Base-by-base conservation (phyloP, 2,888 invertebrate genomes). In the Brachypalpus laphriformis region DNA sequence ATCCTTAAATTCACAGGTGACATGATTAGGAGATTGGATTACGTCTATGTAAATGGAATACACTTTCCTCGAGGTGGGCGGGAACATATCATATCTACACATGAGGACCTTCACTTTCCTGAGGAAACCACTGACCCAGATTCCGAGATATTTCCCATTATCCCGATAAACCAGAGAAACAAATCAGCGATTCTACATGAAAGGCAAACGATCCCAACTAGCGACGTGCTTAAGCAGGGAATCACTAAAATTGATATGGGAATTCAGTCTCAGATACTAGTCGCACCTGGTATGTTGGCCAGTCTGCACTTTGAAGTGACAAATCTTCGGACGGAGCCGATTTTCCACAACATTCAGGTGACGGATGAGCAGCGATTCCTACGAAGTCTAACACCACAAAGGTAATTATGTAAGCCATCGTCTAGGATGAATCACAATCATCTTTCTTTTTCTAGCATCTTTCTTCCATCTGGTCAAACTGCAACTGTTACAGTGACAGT, bases 241-340 rank as follows among this genome's bases (percentile, higher is more conserved):
- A 87, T 90, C 20, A 92, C 92, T 2, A 91, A 90, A 87, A 91
- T 93, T 14, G 93, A 93, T 76, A 89, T 93, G 45, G 92, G 92
- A 45, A 87, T 91, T 3, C 92, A 92, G 56, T 93, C 93, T 0
- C 92, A 93, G 88, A 87, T 93, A 2, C 88, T 93, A 7, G 89
- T 91, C 2, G 89, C 90, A 3, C 91, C 92, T 0, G 92, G 92
- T 0, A 89, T 89, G 87, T 78, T 89, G 66, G 88, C 89, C 0
- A 81, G 80, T 28, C 89, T 96, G n/a, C 93, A 94, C 81, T 96
- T 95, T 88, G 95, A 96, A 91, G 94, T 96, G 0, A 95, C 94
- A 0, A 96, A 96, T 91, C 94, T 94, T 90, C 93, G 93, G n/a
- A 93, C 93, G 8, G 93, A 92, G 83, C 89, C 93, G 0, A 93